Percentiles rank a stretch among this genome's conserved stretches.
phyloP scores from a whole-genome alignment of 2,797 vertebrate genomes.

The Tolypeutes matacus region DNA sequence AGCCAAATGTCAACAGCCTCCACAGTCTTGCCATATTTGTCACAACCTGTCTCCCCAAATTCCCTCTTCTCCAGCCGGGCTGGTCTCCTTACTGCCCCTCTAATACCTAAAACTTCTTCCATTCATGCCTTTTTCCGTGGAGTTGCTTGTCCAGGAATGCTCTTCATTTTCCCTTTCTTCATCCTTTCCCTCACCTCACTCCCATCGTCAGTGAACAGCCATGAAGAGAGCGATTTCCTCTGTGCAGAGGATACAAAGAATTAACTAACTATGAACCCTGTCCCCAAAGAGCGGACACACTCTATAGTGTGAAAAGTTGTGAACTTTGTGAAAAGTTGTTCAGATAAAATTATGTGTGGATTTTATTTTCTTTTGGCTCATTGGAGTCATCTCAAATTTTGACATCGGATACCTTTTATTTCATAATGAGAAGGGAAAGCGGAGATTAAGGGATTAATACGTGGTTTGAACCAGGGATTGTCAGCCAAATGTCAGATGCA shows the following conservation, averaged over 20 bases:
- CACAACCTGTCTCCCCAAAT: background rate
- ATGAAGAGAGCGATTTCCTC: background rate
- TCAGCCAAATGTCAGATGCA: background rate
- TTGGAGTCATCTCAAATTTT: background rate
- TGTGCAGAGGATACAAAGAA: background rate
- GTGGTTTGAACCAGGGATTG: background rate
- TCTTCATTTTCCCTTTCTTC: background rate
- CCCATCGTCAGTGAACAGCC: background rate
- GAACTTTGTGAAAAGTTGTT: no score
- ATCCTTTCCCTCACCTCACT: background rate
- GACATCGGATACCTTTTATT: background rate
- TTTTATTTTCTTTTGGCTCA: background rate
- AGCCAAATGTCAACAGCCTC: background rate
- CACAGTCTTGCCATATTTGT: background rate
- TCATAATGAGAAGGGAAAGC: background rate
- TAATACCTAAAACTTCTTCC: background rate
- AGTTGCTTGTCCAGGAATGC: no score
- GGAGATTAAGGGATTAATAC: background rate
- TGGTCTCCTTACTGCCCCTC: background rate
- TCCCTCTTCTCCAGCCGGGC: background rate
- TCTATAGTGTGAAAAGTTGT: no score
- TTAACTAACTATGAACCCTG: no score
- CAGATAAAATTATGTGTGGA: background rate
- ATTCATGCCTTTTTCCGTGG: background rate
- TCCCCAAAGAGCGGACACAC: background rate